Conservation (phyloP, 1,140 invertebrate species). For the Portunus trituberculatus region DNA sequence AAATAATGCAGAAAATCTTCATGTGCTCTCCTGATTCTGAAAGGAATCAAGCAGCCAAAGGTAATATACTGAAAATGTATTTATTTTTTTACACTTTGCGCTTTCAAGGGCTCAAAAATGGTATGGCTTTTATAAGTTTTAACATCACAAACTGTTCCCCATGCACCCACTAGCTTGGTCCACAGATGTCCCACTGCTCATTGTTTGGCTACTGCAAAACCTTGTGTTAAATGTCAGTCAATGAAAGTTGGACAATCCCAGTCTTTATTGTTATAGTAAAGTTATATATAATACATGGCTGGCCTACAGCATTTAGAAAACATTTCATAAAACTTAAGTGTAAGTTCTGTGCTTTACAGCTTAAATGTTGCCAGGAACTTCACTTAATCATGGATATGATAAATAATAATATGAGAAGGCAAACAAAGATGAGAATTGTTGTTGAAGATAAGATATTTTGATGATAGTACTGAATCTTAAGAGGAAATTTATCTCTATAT, state of each 20-base stretch:
- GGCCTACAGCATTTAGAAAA: not conserved
- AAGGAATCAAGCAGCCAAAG: conserved; percentile 49
- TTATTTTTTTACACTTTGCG: conserved; percentile 66
- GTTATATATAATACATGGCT: not conserved
- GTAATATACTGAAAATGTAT: conserved; percentile 64
- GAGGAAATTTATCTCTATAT: not conserved
- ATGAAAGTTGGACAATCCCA: conserved; percentile 55
- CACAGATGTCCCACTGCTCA: conserved; percentile 70
- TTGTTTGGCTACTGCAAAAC: conserved; percentile 65
- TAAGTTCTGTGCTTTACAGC: too few species aligned
- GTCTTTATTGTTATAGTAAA: not conserved
- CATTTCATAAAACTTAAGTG: too few species aligned
- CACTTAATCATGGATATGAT: too few species aligned
- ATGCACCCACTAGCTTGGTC: conserved; percentile 68
- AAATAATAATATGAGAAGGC: too few species aligned
- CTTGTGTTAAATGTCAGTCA: conserved; percentile 55
- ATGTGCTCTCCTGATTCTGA: conserved; percentile 44
- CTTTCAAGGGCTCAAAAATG: conserved; percentile 74
- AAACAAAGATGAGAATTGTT: too few species aligned
- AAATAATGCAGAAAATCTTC: conserved; percentile 56
- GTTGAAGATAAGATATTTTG: too few species aligned
- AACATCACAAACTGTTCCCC: conserved; percentile 63
- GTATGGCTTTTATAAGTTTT: conserved; percentile 68
- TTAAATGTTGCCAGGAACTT: too few species aligned
- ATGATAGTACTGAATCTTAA: too few species aligned